Evolutionary conservation across 2,888 invertebrate genomes (phyloP).

Genomic region (Dermolepida albohirtum): DNA sequence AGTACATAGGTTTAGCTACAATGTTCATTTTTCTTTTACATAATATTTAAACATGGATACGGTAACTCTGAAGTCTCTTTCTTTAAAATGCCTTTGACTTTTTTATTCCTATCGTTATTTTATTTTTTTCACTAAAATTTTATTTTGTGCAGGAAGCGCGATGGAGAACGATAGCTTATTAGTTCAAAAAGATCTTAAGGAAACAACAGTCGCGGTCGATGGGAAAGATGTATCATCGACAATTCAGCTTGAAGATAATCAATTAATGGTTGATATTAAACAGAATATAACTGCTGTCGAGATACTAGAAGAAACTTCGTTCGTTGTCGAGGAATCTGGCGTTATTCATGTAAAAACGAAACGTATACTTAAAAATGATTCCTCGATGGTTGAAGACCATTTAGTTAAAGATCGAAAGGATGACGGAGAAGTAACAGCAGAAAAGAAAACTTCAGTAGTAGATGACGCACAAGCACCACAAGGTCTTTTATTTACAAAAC

Average conservation of each 20-base stretch:
- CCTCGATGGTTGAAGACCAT: neutral
- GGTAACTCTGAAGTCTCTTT: no score
- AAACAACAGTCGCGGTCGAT: constrained; percentile 5
- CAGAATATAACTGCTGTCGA: constrained; percentile 14
- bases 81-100: constrained; percentile 6
- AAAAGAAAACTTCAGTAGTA: neutral
- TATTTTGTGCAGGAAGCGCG: constrained; percentile 34
- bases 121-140: constrained; percentile 15
- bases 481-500: constrained; percentile 11
- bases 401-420: neutral
- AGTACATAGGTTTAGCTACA: no score
- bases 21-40: no score
- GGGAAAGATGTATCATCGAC: constrained; percentile 6
- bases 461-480: neutral
- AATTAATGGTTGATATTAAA: constrained; percentile 21
- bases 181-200: constrained; percentile 25
- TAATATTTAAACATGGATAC: no score
- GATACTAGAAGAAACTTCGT: constrained; percentile 22
- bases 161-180: constrained; percentile 37
- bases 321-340: constrained; percentile 16
- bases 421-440: neutral
- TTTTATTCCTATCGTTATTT: neutral
- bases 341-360: constrained; percentile 25
- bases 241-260: constrained; percentile 27
- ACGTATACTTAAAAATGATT: constrained; percentile 6